A percentile compares a stretch with the other conserved stretches of the same genome.
Conservation (phyloP, 2,113 vertebrate genomes). For the Poeciliopsis occidentalis region DNA sequence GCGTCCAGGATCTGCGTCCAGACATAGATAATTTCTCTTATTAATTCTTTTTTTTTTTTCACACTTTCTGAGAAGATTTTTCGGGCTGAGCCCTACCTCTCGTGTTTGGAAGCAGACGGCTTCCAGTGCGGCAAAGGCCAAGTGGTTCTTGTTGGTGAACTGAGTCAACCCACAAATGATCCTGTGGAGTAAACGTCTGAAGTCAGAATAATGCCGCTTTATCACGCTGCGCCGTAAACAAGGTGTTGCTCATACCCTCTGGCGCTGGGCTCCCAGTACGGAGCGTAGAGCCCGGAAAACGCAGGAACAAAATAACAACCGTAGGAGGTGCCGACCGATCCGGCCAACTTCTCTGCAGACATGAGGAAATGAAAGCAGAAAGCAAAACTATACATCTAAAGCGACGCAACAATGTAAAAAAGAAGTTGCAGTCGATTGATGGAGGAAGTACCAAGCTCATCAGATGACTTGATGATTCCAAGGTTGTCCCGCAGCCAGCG, state of each 20-base stretch:
- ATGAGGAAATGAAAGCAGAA: background rate
- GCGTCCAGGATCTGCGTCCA: conserved; percentile 89
- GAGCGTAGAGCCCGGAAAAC: conserved; percentile 94
- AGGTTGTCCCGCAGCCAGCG: conserved; percentile 98
- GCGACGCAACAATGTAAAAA: too few relatives aligned
- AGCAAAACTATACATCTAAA: too few relatives aligned
- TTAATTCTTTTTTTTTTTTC: too few relatives aligned
- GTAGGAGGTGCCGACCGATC: conserved; percentile 89
- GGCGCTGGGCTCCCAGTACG: conserved; percentile 95
- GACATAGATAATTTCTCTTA: background rate
- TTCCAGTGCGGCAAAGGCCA: conserved; percentile 93
- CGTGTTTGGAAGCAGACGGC: conserved; percentile 95
- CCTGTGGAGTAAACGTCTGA: conserved; percentile 67
- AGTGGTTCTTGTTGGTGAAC: conserved; percentile 92
- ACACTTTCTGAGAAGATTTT: too few relatives aligned
- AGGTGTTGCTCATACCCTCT: conserved; percentile 84
- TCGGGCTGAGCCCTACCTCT: conserved; percentile 74
- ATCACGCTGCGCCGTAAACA: accelerated
- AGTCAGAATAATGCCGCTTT: background rate
- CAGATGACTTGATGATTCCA: conserved; percentile 86
- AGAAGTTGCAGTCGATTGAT: background rate
- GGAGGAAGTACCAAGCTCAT: conserved; percentile 86
- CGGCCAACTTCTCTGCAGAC: conserved; percentile 88
- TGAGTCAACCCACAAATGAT: conserved; percentile 96
- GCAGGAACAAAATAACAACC: conserved; percentile 97